Evolutionary conservation across 1,140 invertebrate genomes (phyloP).

Genomic region (Pinna nobilis): DNA sequence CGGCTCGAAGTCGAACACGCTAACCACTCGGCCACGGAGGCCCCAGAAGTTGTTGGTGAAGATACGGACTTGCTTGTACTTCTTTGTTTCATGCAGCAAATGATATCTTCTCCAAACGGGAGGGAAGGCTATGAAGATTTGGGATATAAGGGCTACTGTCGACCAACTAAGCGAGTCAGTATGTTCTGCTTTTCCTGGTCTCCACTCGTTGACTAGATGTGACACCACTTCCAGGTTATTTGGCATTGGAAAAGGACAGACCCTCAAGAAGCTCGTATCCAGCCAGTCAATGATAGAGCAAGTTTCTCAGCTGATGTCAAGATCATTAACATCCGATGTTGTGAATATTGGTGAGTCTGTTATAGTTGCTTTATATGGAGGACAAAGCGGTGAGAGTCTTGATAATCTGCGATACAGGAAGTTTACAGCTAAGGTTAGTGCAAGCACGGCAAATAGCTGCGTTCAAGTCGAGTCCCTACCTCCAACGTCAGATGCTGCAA

Average conservation of each 20-base stretch:
- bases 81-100: background rate
- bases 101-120: constrained; percentile 14
- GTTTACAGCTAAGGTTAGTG: background rate
- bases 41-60: constrained; percentile 17
- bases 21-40: too few species aligned
- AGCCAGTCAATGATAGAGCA: background rate
- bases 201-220: constrained; percentile 31
- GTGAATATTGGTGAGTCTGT: background rate
- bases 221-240: constrained; percentile 28
- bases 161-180: background rate
- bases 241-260: background rate
- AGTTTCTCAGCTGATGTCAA: background rate
- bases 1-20: too few species aligned
- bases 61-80: constrained; percentile 32
- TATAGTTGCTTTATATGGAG: constrained; percentile 2
- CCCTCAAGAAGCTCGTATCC: too few species aligned
- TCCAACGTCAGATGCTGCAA: constrained; percentile 17
- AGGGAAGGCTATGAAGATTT: constrained; percentile 11
- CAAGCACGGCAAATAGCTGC: background rate
- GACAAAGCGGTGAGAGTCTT: background rate
- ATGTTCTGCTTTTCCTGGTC: constrained; percentile 1
- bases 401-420: constrained; percentile 23
- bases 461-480: constrained; percentile 30
- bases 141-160: constrained; percentile 23
- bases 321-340: background rate